These are phyloP conservation scores for Anguilla rostrata DNA, from an alignment of 2,113 vertebrate genomes.

Conservation along the genomic window DNA sequence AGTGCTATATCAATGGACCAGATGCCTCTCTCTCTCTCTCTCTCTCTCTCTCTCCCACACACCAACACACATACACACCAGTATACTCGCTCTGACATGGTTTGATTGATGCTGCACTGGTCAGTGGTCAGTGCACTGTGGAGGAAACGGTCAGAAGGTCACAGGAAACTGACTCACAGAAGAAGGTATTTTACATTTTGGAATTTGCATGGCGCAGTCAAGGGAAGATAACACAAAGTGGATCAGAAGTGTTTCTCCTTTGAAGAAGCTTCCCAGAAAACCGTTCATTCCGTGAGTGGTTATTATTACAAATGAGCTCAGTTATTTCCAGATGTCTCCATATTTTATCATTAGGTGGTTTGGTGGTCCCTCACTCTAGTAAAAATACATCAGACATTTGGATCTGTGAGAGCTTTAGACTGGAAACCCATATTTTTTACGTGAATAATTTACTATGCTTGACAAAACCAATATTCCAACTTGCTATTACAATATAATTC, in stretches of 20 bases:
- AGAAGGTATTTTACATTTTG: constrained; percentile 17
- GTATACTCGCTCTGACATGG: neutral
- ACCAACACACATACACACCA: neutral
- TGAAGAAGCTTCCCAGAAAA: neutral
- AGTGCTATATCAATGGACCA: neutral
- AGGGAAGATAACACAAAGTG: neutral
- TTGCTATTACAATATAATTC: too few relatives aligned
- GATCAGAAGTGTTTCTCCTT: neutral
- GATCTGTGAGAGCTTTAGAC: neutral
- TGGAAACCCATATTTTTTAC: neutral
- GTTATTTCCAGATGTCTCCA: constrained; percentile 14
- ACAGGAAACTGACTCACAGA: neutral
- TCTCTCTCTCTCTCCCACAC: neutral
- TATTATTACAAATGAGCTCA: constrained; percentile 14
- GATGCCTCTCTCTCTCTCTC: neutral
- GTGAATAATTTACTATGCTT: neutral
- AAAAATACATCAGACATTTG: neutral
- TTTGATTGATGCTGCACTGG: neutral
- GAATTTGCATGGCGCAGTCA: constrained; percentile 16
- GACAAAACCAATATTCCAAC: too few relatives aligned
- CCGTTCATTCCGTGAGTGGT: neutral
- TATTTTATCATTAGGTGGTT: neutral
- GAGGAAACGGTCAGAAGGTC: neutral
- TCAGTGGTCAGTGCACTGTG: neutral
- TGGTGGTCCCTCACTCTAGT: neutral